phyloP scores from a whole-genome alignment of 2,113 vertebrate genomes.

The Megaleporinus macrocephalus region DNA sequence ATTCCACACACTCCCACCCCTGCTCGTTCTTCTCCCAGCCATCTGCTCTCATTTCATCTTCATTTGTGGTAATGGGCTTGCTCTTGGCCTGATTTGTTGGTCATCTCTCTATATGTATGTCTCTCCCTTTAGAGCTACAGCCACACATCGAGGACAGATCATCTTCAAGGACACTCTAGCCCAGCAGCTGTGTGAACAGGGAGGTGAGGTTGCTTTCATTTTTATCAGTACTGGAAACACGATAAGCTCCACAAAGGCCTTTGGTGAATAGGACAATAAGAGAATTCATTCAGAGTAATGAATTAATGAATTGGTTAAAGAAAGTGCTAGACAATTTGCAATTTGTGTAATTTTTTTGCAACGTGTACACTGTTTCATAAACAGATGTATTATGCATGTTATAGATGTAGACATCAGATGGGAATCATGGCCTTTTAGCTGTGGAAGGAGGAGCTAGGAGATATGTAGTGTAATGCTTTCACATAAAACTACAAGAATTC shows the following conservation, averaged over 20 bases:
- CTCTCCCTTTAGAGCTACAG: conserved; percentile 87
- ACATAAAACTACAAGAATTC: no score
- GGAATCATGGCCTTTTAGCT: no score
- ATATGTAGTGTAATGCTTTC: no score
- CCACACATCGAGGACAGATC: conserved; percentile 94
- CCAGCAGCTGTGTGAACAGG: conserved; percentile 96
- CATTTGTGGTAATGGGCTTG: conserved; percentile 40
- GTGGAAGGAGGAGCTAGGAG: no score
- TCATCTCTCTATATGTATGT: conserved; percentile 40
- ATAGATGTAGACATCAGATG: no score
- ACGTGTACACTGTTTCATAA: no score
- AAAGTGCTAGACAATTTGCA: no score
- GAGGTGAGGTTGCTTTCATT: conserved; percentile 82
- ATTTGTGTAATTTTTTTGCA: no score
- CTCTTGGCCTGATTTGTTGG: conserved; percentile 24
- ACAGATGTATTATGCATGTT: no score
- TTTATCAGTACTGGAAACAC: not conserved
- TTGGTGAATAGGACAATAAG: not conserved
- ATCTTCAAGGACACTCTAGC: conserved; percentile 98
- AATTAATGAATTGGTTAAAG: no score
- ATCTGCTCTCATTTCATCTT: conserved; percentile 55
- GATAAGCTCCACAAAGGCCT: not conserved
- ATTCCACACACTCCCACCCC: not conserved
- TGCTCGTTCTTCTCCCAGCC: not conserved
- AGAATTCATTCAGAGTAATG: not conserved